Conservation (phyloP, 1,140 invertebrate genomes). For the Lordiphosa collinella region DNA sequence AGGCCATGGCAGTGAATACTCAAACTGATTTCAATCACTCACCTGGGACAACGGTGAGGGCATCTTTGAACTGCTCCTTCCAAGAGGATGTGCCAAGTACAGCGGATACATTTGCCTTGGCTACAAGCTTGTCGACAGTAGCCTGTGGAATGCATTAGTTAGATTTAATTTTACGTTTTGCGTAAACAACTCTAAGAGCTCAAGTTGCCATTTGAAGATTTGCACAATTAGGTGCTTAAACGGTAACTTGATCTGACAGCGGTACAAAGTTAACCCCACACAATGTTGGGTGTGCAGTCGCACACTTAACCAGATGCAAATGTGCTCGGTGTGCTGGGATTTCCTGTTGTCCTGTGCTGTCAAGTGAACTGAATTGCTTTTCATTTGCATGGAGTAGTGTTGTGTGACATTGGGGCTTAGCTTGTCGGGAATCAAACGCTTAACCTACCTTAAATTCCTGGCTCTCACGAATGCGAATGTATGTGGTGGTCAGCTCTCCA, state of each 20-base stretch:
- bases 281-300: slow-evolving; percentile 1
- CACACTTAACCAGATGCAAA: slow-evolving; percentile 8
- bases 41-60: slow-evolving; percentile 95
- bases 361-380: slow-evolving; percentile 34
- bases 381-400: slow-evolving; percentile 25
- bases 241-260: slow-evolving; percentile 20
- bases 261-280: slow-evolving; percentile 14
- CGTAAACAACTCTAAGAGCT: background rate
- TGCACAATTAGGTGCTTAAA: slow-evolving; percentile 55
- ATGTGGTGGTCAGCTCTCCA: slow-evolving; percentile 90
- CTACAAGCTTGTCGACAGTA: slow-evolving; percentile 98
- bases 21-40: slow-evolving; percentile 32
- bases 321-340: slow-evolving; percentile 11
- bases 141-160: slow-evolving; percentile 84
- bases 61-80: slow-evolving; percentile 99
- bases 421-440: background rate
- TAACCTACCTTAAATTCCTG: slow-evolving; percentile 96
- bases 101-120: slow-evolving; percentile 96
- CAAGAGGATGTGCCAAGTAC: slow-evolving; percentile 97
- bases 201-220: slow-evolving; percentile 53
- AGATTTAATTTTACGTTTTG: background rate
- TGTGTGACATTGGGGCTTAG: background rate
- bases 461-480: slow-evolving; percentile 96
- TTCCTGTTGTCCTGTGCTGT: slow-evolving; percentile 11
- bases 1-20: no score